Evolutionary conservation across 2,888 invertebrate genomes (phyloP).

Genomic region (Zaprionus obscuricornis): DNA sequence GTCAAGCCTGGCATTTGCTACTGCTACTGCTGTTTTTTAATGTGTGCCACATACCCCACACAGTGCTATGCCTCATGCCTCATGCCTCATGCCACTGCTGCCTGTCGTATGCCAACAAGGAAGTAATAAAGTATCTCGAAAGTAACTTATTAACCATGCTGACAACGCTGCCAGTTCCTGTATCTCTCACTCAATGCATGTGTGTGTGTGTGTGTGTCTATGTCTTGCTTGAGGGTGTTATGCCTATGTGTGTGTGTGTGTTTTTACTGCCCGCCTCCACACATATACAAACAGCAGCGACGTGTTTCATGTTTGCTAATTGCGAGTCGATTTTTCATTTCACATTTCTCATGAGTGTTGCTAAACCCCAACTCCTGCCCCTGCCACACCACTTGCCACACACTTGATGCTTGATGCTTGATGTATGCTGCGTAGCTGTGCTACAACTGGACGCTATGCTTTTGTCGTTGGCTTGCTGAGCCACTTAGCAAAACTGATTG

Average conservation of each 20-base stretch:
- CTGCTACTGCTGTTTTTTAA: constrained; percentile 33
- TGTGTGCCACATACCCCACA: not conserved
- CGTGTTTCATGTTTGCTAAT: constrained; percentile 78
- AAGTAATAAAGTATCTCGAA: constrained; percentile 79
- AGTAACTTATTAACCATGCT: constrained; percentile 80
- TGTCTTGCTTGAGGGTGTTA: constrained; percentile 27
- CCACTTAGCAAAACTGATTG: constrained; percentile 66
- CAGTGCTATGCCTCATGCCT: not conserved
- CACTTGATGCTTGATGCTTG: constrained; percentile 5
- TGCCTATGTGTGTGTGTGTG: constrained; percentile 16
- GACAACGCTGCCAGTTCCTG: constrained; percentile 69
- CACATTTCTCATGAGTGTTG: constrained; percentile 64
- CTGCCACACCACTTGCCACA: not conserved
- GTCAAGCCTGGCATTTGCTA: constrained; percentile 28
- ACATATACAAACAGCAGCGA: constrained; percentile 39
- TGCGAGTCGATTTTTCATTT: constrained; percentile 79
- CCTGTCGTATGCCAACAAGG: constrained; percentile 65
- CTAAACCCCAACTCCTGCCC: not conserved
- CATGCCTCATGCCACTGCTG: constrained; percentile 10
- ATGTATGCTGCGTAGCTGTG: too few species aligned
- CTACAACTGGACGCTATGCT: too few species aligned
- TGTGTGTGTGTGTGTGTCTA: constrained; percentile 16
- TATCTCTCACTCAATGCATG: constrained; percentile 33
- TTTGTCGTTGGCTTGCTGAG: constrained; percentile 29
- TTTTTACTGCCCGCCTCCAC: constrained; percentile 9